Evolutionary conservation across 2,888 invertebrate species (phyloP), one percentile per base, ranked within the genome.

Genomic region (Mythimna vitellina): DNA sequence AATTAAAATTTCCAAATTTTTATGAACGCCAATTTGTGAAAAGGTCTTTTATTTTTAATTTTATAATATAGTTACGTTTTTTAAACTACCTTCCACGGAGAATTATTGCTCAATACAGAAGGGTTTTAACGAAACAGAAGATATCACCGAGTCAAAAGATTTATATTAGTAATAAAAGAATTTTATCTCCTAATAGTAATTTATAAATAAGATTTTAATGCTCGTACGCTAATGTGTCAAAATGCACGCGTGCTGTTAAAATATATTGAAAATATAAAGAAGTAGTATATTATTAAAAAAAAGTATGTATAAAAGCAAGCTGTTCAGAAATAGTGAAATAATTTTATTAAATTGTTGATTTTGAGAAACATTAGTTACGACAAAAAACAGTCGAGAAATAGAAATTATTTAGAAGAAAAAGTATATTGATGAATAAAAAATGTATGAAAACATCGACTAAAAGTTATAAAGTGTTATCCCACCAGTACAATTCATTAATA

Each of bases 211-310:
- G 90, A 90, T 92, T 93, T 91, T 91, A 92, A 88, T 90, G 94
- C 95, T 94, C 92, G 93, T 93, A 92, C 88, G 95, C 94, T 95
- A 91, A 91, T 90, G 93, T 94, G 94, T 95, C 92, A 93, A 93
- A 93, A 86, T 92, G 95, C 96, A 95, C 95, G 96, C 95, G 93
- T 93, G 93, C 93, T 93, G 88, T 90, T 88, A 88, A 87, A 86
- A 85, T 84, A 83, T 81, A 83, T 79, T 76, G 74, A 89, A 86
- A 86, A 85, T 85, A 86, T 88, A 88, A 86, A 86, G 32, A 89
- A 86, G 74, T 89, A 86, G 87, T 87, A 88, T 88, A 87, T 78
- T 86, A 80, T 84, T 46, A 20, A 46, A 46, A 87, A 79, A 83
- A 80, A 68, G 22, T 79, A 80, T 84, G 68, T 87, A 82, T 82